Evolutionary conservation across 1,140 invertebrate species (phyloP), one percentile per base, ranked within the genome.

Genomic region (Calosoma granatense): DNA sequence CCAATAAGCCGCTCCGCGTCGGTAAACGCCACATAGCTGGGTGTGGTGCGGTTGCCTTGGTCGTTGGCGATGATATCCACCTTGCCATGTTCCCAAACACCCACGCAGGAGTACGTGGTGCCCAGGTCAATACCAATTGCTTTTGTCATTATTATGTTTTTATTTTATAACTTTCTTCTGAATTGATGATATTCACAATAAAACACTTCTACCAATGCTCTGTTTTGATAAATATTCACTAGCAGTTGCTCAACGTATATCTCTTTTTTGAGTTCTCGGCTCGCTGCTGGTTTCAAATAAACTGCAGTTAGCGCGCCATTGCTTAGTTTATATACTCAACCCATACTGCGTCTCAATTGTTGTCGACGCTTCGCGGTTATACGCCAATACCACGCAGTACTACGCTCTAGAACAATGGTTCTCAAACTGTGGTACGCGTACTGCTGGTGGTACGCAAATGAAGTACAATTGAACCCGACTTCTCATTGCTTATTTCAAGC

Each of bases 21-120:
- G 1, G 85, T 92, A 72, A 96, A 96, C 2, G 91, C 92, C 12
- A 96, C 92, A 70, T 92, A 95, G 54, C 86, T 88, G 1, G 91
- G 90, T n/a, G n/a, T n/a, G n/a, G n/a, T n/a, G n/a, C n/a, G n/a
- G n/a, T n/a, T n/a, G n/a, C n/a, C n/a, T n/a, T n/a, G n/a, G n/a
- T n/a, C n/a, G n/a, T n/a, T n/a, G n/a, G n/a, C n/a, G n/a, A n/a
- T n/a, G n/a, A n/a, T 94, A 68, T 94, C 90, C 4, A 94, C 90
- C 67, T 90, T 88, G 23, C 90, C 88, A 67, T 92, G 78, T 64
- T 87, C 82, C 67, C 85, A 90, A 1, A 89, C 85, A 43, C 83
- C 87, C 2, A 90, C 87, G 64, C n/a, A n/a, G n/a, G n/a, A n/a
- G n/a, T n/a, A n/a, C n/a, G n/a, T n/a, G n/a, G n/a, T n/a, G n/a